Evolutionary conservation across 1,140 invertebrate species (phyloP).

Genomic region (Oncopeltus fasciatus): DNA sequence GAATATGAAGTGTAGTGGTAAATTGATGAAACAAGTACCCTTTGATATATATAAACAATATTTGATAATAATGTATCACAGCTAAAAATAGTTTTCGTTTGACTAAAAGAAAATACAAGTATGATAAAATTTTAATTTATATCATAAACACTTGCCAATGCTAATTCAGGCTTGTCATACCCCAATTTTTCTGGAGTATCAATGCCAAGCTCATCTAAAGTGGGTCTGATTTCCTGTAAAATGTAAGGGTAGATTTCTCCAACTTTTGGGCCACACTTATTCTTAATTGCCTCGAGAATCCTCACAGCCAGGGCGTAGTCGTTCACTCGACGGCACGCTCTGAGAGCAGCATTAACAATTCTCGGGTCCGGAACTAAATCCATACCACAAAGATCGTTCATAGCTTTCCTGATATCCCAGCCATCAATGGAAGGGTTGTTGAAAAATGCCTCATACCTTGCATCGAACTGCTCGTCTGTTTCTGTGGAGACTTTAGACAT

Average conservation of each 20-base stretch:
- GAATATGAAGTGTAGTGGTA: no score
- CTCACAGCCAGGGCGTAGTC: slow-evolving; percentile 84
- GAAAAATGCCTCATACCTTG: slow-evolving; percentile 72
- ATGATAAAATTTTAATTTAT: slow-evolving; percentile 39
- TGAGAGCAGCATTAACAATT: slow-evolving; percentile 80
- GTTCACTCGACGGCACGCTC: slow-evolving; percentile 83
- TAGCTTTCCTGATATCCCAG: slow-evolving; percentile 86
- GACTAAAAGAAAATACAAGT: no score
- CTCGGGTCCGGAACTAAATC: slow-evolving; percentile 91
- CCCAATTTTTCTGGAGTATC: slow-evolving; percentile 89
- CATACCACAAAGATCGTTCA: slow-evolving; percentile 59
- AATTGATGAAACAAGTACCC: no score
- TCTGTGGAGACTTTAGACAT: not conserved
- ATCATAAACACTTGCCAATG: slow-evolving; percentile 57
- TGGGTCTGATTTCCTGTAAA: slow-evolving; percentile 83
- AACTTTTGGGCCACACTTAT: slow-evolving; percentile 70
- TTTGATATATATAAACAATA: no score
- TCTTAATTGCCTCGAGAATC: slow-evolving; percentile 81
- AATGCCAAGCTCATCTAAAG: slow-evolving; percentile 83
- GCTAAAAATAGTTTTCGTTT: no score
- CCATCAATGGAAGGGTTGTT: slow-evolving; percentile 81
- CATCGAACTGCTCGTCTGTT: slow-evolving; percentile 37
- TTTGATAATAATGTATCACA: no score
- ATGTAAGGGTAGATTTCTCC: slow-evolving; percentile 83
- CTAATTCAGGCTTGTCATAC: slow-evolving; percentile 93